Evolutionary conservation across 2,113 vertebrate genomes (phyloP), one percentile per base, ranked within the genome.

Genomic region (Neofelis nebulosa): DNA sequence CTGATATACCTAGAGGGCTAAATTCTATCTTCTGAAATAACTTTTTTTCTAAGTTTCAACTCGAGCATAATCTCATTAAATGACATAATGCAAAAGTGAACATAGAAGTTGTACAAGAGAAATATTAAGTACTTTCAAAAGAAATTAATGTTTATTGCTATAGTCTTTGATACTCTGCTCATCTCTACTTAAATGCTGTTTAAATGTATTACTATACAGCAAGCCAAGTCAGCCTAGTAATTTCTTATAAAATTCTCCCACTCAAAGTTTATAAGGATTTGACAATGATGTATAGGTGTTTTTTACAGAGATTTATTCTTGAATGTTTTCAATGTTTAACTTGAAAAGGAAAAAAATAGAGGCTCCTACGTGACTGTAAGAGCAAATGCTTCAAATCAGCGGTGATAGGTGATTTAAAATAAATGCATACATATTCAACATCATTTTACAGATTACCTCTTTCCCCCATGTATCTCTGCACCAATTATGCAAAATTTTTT

Each of bases 131-230:
- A 98, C 96, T 97, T 98, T 98, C 97, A 96, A 92, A 98, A 98
- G 97, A 98, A 98, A 98, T 98, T 98, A 98, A 98, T 97, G 98
- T 97, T 98, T 98, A 98, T 98, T 97, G 89, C 95, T 92, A 78
- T 66, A 95, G 89, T 97, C 95, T 98, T 98, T 98, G 96, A 98
- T 98, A 97, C 81, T 96, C 95, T 95, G 97, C 94, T 98, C 95
- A 97, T 97, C 92, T 98, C 98, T 98, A 97, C 98, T 99, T 98
- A 98, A 98, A 98, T 92, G 98, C 95, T 98, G 94, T 99, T 98
- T 98, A 99, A 98, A 99, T 98, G 97, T 98, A 99, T 98, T 98
- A 98, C 96, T 98, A 97, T 89, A 97, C 87, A 93, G 98, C 97
- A 98, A 98, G 98, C 65, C 61, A 98, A 98, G 65, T 81, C 97